Evolutionary conservation across 2,113 vertebrate genomes (phyloP).

Genomic region (Plecotus auritus): DNA sequence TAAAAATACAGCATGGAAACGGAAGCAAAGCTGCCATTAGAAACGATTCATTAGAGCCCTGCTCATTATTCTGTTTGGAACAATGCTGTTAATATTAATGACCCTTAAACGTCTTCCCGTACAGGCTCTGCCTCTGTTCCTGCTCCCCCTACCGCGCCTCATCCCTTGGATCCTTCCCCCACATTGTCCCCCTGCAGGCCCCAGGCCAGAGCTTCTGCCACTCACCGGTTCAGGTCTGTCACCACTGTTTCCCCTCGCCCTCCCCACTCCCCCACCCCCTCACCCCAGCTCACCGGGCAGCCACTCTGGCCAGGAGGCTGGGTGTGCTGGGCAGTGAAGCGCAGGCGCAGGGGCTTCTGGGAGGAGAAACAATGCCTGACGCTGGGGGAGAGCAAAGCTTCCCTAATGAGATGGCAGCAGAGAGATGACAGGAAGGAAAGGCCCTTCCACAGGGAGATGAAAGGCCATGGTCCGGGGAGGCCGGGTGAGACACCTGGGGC

Average conservation of each 20-base stretch:
- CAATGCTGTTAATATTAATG: constrained; percentile 64
- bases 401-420: constrained; percentile 43
- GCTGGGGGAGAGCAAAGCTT: neutral
- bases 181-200: neutral
- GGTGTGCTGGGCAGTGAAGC: neutral
- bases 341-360: neutral
- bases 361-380: neutral
- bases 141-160: neutral
- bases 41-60: constrained; percentile 56
- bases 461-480: neutral
- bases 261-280: neutral
- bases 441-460: neutral
- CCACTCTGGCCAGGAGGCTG: no score
- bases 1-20: constrained; percentile 32
- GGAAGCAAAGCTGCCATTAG: constrained; percentile 41
- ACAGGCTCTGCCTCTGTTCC: neutral
- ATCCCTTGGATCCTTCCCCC: neutral
- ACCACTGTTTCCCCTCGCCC: no score
- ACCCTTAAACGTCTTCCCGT: neutral
- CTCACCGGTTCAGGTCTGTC: neutral
- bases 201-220: neutral
- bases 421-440: constrained; percentile 7
- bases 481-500: neutral
- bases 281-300: no score
- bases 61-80: constrained; percentile 27